Base-by-base conservation (phyloP, 2,797 vertebrate genomes). In the Potorous gilbertii region DNA sequence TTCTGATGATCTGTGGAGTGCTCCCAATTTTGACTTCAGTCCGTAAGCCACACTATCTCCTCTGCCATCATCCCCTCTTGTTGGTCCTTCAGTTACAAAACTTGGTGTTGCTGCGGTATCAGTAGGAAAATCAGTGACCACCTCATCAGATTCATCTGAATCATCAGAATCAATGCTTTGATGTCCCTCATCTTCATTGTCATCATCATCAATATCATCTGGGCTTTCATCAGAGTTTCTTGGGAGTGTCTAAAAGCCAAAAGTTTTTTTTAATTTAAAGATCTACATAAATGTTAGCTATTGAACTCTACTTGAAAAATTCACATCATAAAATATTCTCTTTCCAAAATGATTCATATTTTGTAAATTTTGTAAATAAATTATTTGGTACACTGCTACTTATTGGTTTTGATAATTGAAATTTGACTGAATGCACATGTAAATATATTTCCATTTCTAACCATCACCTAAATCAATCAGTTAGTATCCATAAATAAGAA, bases 71-170 rank as follows among this genome's bases (percentile, higher is more conserved):
- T 95, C 94, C 54, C 98, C 98, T 5, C 9, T 92, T 0, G 98
- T 99, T 92, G 98, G 97, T 55, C 92, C 40, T 50, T 93, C 92
- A 40, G 98, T 97, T 56, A 97, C 94, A 54, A 96, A 95, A 13
- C 93, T 24, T 12, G 56, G 21, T 0, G 98, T 98, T 90, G 94
- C 28, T 31, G 98, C 96, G 24, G 57, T 9, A 0, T 97, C 95
- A 0, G 98, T 98, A 96, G 98, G 95, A n/a, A 74, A 91, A 28
- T 54, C 14, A 0, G 98, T 98, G 95, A 91, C 3, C 12, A 59
- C 1, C 92, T 99, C 98, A 3, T 98, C 97, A 0, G 98, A 99
- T 81, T 99, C 98, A 52, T 99, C 98, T 0, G 98, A 98, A 46
- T 98, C 98, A 0, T 98, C 93, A 11, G 97, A 97, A 13, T 92